Conservation (phyloP, 1,140 invertebrate species). For the Drosophila subpulchrella region DNA sequence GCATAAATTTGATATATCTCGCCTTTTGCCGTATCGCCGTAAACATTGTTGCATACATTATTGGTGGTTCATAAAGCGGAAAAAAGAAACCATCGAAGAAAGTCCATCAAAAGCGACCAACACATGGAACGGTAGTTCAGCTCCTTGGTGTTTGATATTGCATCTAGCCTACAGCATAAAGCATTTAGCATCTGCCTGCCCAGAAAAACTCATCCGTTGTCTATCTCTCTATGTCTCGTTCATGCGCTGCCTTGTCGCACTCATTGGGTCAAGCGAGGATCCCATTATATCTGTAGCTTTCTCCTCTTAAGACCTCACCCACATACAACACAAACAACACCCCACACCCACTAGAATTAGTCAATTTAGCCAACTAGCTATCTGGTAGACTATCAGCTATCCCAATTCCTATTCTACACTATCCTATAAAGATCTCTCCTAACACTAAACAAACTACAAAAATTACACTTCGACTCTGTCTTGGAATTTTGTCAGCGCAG, state of each 20-base stretch:
- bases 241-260: slow-evolving; percentile 23
- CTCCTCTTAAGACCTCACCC: slow-evolving; percentile 20
- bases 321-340: slow-evolving; percentile 61
- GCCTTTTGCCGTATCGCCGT: slow-evolving; percentile 45
- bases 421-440: slow-evolving; percentile 31
- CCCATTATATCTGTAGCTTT: slow-evolving; percentile 39
- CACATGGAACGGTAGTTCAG: slow-evolving; percentile 42
- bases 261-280: slow-evolving; percentile 20
- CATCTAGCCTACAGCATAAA: slow-evolving; percentile 20
- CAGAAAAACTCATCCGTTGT: slow-evolving; percentile 25
- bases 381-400: slow-evolving; percentile 45
- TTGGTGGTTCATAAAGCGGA: slow-evolving; percentile 51
- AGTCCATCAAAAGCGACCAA: slow-evolving; percentile 38
- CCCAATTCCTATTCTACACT: slow-evolving; percentile 32
- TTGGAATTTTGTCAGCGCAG: slow-evolving; percentile 69
- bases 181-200: slow-evolving; percentile 37
- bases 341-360: slow-evolving; percentile 34
- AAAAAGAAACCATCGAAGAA: slow-evolving; percentile 31
- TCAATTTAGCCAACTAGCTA: slow-evolving; percentile 20
- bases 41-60: slow-evolving; percentile 69
- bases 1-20: slow-evolving; percentile 23
- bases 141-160: slow-evolving; percentile 79
- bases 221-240: slow-evolving; percentile 18
- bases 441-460: slow-evolving; percentile 66
- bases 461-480: slow-evolving; percentile 65